These are phyloP conservation scores for Drosophila kokeensis DNA, from an alignment of 2,888 invertebrate species.

Conservation along the genomic window DNA sequence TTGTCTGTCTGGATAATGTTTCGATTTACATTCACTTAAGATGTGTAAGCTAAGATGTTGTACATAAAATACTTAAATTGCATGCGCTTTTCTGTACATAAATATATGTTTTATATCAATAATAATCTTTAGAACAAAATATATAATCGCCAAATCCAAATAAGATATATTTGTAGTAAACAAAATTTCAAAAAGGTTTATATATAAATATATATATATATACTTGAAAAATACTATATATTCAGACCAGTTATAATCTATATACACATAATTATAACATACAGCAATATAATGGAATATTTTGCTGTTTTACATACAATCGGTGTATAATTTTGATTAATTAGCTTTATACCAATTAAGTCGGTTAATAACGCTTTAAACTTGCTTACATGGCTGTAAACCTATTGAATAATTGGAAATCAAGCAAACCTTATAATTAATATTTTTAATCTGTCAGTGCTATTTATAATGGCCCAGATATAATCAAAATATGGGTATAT, in stretches of 20 bases:
- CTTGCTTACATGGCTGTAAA: slow-evolving; percentile 24
- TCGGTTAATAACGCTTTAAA: slow-evolving; percentile 7
- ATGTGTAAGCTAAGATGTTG: neutral
- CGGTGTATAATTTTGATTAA: slow-evolving; percentile 3
- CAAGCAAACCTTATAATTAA: neutral
- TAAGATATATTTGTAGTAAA: neutral
- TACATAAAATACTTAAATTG: slow-evolving; percentile 20
- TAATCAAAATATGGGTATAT: slow-evolving; percentile 9
- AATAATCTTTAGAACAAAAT: neutral
- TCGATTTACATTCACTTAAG: slow-evolving; percentile 2
- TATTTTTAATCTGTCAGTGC: slow-evolving; percentile 6
- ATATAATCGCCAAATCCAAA: neutral
- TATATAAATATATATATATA: neutral
- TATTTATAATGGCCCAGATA: slow-evolving; percentile 34
- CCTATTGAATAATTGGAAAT: neutral
- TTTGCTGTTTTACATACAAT: neutral
- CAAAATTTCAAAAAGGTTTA: neutral
- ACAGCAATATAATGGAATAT: neutral
- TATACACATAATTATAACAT: neutral
- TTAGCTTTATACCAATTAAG: slow-evolving; percentile 5
- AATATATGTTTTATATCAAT: neutral
- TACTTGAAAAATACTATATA: neutral
- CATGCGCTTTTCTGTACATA: slow-evolving; percentile 18
- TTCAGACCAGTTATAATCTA: neutral
- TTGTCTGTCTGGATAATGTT: slow-evolving; percentile 47